Percentiles rank a stretch among this genome's conserved stretches.
phyloP scores from a whole-genome alignment of 2,113 vertebrate species.

The Gymnorhina tibicen region DNA sequence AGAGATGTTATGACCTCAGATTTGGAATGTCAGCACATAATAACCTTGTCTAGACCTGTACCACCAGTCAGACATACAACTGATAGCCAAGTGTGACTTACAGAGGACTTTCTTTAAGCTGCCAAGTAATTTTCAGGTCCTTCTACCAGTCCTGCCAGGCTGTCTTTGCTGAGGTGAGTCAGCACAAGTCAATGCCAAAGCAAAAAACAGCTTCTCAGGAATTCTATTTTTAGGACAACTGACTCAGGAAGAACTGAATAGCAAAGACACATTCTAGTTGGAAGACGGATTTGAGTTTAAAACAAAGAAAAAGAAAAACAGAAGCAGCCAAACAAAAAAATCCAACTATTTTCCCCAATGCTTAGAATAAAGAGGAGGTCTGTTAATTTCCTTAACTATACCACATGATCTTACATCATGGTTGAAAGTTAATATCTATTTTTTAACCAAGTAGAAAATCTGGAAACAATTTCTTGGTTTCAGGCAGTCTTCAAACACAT shows the following conservation, averaged over 20 bases:
- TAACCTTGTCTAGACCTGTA: constrained; percentile 23
- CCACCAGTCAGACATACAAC: neutral
- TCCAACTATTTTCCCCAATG: neutral
- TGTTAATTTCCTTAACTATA: neutral
- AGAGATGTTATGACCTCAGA: neutral
- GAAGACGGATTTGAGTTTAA: neutral
- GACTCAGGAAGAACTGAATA: neutral
- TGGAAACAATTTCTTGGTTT: neutral
- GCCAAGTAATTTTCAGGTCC: neutral
- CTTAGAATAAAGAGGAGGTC: neutral
- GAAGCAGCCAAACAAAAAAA: neutral
- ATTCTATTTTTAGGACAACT: neutral
- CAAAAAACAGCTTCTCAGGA: neutral
- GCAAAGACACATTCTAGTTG: neutral
- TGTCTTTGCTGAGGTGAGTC: neutral
- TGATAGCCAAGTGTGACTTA: neutral
- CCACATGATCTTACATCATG: neutral
- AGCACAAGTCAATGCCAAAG: neutral
- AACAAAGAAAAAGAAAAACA: neutral
- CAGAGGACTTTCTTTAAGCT: neutral
- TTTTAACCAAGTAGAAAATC: neutral
- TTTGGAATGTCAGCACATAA: neutral
- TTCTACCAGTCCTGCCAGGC: neutral
- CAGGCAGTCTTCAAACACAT: neutral
- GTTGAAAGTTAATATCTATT: neutral